A percentile compares a stretch with the other conserved stretches of the same genome.
These are phyloP conservation scores for Anser cygnoides DNA, from an alignment of 2,113 vertebrate genomes.

Conservation along the genomic window DNA sequence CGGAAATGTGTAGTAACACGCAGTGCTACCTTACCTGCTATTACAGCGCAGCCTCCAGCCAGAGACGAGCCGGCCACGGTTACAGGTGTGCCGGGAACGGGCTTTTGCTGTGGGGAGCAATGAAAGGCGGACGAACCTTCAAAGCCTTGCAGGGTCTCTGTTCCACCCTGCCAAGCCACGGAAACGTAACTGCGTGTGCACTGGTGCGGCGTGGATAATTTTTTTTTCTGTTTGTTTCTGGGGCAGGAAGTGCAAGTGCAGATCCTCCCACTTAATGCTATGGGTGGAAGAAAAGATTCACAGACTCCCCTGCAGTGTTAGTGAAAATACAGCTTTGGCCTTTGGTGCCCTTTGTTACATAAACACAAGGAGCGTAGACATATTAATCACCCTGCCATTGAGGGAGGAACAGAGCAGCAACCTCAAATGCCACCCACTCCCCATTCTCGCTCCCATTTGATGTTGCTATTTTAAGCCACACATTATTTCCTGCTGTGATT, in stretches of 20 bases:
- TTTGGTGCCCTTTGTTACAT: slow-evolving; percentile 67
- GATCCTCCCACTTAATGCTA: slow-evolving; percentile 59
- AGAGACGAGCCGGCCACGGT: background rate
- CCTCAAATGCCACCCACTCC: slow-evolving; percentile 77
- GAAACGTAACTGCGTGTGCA: background rate
- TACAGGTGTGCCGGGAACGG: slow-evolving; percentile 28
- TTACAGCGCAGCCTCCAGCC: slow-evolving; percentile 16
- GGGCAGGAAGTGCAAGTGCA: slow-evolving; percentile 42
- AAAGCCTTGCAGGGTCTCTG: background rate
- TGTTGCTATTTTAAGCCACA: slow-evolving; percentile 80
- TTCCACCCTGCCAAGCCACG: background rate
- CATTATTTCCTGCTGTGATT: slow-evolving; percentile 86
- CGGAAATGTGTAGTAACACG: slow-evolving; percentile 54
- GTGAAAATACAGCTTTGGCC: slow-evolving; percentile 62
- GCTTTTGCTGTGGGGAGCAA: background rate
- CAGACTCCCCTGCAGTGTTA: slow-evolving; percentile 22
- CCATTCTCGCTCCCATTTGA: slow-evolving; percentile 75
- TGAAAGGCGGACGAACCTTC: background rate
- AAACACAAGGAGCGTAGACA: slow-evolving; percentile 55
- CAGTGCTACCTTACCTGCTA: slow-evolving; percentile 14
- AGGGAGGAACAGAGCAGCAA: slow-evolving; percentile 75
- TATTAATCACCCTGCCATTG: slow-evolving; percentile 72
- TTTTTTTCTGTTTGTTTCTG: slow-evolving; percentile 1
- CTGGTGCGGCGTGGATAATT: background rate
- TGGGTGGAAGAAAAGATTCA: slow-evolving; percentile 44